These are phyloP conservation scores for Oopsacas minuta DNA, from an alignment of 37 sponge, comb jelly and placozoan species.

Conservation along the genomic window DNA sequence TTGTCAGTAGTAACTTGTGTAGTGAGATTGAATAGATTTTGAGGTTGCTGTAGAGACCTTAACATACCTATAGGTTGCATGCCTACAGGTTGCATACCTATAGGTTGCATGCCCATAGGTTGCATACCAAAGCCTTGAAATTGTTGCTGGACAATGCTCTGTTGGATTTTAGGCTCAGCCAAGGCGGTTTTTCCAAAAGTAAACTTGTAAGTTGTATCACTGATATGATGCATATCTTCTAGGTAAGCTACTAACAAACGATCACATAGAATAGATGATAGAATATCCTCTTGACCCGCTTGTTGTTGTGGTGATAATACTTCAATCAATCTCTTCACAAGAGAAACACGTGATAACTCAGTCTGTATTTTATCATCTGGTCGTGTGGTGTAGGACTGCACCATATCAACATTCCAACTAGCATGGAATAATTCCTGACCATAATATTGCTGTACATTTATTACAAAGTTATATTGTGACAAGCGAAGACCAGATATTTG, in stretches of 20 bases:
- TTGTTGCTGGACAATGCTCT: too few species aligned
- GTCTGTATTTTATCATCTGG: background rate
- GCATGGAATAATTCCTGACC: background rate
- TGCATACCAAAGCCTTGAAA: too few species aligned
- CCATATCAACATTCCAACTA: background rate
- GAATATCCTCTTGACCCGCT: background rate
- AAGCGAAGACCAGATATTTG: background rate
- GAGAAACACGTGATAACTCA: background rate
- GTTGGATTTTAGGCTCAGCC: background rate
- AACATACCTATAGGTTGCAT: background rate
- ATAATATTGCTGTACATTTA: background rate
- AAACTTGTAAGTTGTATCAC: background rate
- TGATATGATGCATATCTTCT: background rate
- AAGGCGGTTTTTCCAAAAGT: background rate
- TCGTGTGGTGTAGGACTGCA: background rate
- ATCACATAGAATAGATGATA: background rate
- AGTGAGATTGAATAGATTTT: background rate
- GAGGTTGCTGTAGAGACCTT: background rate
- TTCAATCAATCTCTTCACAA: background rate
- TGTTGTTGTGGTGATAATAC: background rate
- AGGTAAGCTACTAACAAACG: background rate
- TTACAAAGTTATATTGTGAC: background rate
- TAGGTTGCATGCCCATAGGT: background rate
- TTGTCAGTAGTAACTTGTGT: background rate
- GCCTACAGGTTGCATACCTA: background rate